Percentiles rank a stretch among this genome's conserved stretches.
These are phyloP conservation scores for Varanus salvator DNA, from an alignment of 2,113 vertebrate species.

Conservation along the genomic window DNA sequence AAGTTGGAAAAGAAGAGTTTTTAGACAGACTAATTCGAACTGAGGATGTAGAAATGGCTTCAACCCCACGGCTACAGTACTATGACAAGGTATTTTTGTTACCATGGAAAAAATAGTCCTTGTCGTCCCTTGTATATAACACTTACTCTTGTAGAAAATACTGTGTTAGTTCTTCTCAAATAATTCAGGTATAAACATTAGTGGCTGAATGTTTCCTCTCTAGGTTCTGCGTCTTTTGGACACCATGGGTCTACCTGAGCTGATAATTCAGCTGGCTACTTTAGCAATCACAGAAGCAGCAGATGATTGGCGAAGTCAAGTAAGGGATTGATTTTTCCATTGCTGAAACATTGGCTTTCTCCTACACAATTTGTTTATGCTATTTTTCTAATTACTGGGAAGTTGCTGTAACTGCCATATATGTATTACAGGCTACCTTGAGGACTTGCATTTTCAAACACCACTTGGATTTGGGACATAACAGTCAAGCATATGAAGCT, in stretches of 20 bases:
- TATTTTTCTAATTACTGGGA: background rate
- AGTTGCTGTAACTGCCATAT: fast-evolving
- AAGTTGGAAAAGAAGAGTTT: constrained; percentile 95
- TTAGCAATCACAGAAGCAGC: constrained; percentile 87
- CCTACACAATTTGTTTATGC: background rate
- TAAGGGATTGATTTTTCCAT: constrained; percentile 42
- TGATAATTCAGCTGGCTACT: constrained; percentile 90
- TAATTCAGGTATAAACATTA: background rate
- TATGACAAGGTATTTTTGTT: constrained; percentile 86
- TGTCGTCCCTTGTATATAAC: fast-evolving
- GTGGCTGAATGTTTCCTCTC: background rate
- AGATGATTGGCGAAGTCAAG: constrained; percentile 86
- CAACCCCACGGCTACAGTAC: constrained; percentile 85
- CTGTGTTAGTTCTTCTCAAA: background rate
- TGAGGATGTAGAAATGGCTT: constrained; percentile 82
- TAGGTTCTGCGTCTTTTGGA: constrained; percentile 92
- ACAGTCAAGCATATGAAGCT: constrained; percentile 91
- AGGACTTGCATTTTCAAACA: constrained; percentile 97
- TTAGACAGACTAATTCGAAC: constrained; percentile 84
- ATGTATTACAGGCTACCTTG: constrained; percentile 86
- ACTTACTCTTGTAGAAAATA: fast-evolving
- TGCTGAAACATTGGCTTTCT: background rate
- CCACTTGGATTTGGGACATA: constrained; percentile 95
- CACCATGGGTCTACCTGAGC: constrained; percentile 88
- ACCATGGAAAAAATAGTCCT: fast-evolving